phyloP scores from a whole-genome alignment of 2,113 vertebrate species.

The Camelus bactrianus region DNA sequence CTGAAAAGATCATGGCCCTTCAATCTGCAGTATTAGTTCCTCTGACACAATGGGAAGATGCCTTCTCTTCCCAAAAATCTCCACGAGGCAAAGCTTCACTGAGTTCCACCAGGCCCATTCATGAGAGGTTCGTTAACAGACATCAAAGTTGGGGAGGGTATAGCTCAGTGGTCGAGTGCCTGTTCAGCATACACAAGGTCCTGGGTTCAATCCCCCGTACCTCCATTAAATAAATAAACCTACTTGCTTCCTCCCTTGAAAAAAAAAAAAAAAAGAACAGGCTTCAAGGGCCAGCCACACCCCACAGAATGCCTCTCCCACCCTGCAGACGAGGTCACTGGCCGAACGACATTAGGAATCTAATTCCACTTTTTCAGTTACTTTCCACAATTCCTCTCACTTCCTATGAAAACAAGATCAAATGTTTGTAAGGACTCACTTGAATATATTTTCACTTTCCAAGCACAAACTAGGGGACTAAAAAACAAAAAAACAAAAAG shows the following conservation, averaged over 20 bases:
- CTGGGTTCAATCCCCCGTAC: too few species aligned
- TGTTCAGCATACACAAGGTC: too few species aligned
- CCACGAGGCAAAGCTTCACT: constrained; percentile 66
- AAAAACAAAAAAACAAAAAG: neutral
- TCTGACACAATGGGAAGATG: constrained; percentile 81
- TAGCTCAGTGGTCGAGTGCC: too few species aligned
- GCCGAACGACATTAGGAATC: constrained; percentile 68
- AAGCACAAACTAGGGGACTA: constrained; percentile 69
- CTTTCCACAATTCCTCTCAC: constrained; percentile 79
- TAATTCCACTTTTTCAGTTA: constrained; percentile 75
- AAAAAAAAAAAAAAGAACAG: constrained; percentile 35
- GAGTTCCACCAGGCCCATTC: constrained; percentile 80
- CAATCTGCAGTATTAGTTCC: constrained; percentile 78
- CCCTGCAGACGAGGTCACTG: constrained; percentile 64
- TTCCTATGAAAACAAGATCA: constrained; percentile 76
- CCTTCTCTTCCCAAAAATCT: constrained; percentile 79
- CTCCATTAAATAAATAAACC: too few species aligned
- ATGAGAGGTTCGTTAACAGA: constrained; percentile 81
- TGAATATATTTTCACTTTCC: constrained; percentile 82
- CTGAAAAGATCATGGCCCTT: constrained; percentile 80
- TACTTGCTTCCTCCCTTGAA: too few species aligned
- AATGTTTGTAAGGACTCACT: constrained; percentile 80
- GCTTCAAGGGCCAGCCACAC: constrained; percentile 69
- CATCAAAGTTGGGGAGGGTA: constrained; percentile 14
- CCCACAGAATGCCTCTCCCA: constrained; percentile 64